These are phyloP conservation scores for Pangasius larnaudii DNA, from an alignment of 2,797 vertebrate species.

Conservation along the genomic window DNA sequence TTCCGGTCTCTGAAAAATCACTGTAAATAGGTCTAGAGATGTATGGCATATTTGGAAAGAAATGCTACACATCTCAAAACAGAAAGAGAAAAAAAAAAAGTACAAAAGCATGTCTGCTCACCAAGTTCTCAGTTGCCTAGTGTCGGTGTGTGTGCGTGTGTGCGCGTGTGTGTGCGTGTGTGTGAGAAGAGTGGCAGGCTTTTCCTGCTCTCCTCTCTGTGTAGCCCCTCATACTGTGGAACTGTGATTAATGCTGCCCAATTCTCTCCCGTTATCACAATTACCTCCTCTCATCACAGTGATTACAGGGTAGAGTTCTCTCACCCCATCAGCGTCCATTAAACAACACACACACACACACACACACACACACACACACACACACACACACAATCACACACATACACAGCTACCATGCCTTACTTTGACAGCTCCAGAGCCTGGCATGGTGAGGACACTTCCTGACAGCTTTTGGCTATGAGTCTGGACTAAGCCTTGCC, in stretches of 20 bases:
- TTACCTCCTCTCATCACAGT: slow-evolving; percentile 45
- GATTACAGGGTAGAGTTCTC: slow-evolving; percentile 55
- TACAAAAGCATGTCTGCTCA: background rate
- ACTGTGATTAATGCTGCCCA: slow-evolving; percentile 56
- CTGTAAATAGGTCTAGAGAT: background rate
- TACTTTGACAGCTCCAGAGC: slow-evolving; percentile 40
- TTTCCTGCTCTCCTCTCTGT: slow-evolving; percentile 27
- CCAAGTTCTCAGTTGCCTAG: background rate
- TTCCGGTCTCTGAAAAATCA: background rate
- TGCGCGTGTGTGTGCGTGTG: slow-evolving; percentile 15
- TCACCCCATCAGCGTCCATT: slow-evolving; percentile 42
- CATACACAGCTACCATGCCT: slow-evolving; percentile 6
- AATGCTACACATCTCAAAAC: background rate
- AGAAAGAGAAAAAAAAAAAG: background rate
- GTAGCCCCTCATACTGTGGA: slow-evolving; percentile 34
- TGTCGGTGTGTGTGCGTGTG: background rate
- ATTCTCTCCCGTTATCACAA: slow-evolving; percentile 51
- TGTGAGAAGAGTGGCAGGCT: slow-evolving; percentile 1
- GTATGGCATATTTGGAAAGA: background rate
- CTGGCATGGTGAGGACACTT: slow-evolving; percentile 53
- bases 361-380: slow-evolving; percentile 30
- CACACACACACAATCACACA: slow-evolving; percentile 40
- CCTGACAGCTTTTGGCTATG: slow-evolving; percentile 42
- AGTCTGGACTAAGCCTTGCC: slow-evolving; percentile 56
- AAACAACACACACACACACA: slow-evolving; percentile 49